Evolutionary conservation across 2,888 invertebrate genomes (phyloP).

Genomic region (Melieria omissa): DNA sequence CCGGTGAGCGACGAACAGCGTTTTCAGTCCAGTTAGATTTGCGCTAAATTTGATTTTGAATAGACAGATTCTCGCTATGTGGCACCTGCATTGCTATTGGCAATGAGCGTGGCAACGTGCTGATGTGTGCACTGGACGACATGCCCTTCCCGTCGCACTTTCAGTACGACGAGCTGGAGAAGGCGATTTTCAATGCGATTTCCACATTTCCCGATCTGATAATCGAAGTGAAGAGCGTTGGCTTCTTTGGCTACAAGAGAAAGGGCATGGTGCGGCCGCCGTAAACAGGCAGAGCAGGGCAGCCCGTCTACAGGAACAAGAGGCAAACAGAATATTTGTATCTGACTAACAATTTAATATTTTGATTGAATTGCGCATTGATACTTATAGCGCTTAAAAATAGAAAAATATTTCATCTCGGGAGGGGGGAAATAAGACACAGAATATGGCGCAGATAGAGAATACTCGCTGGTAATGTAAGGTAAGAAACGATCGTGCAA

Average conservation of each 20-base stretch:
- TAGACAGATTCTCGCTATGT: constrained; percentile 71
- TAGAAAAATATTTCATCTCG: background rate
- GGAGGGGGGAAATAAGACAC: background rate
- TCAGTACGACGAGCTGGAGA: constrained; percentile 73
- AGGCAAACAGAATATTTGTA: too few species aligned
- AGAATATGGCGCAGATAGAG: background rate
- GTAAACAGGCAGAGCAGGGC: background rate
- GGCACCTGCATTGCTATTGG: constrained; percentile 78
- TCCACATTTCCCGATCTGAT: constrained; percentile 74
- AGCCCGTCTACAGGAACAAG: too few species aligned
- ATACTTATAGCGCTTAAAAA: constrained; percentile 9
- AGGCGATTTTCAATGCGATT: constrained; percentile 74
- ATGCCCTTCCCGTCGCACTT: constrained; percentile 80
- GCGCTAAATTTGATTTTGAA: background rate
- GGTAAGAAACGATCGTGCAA: background rate
- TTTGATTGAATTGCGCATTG: background rate
- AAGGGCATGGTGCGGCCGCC: background rate
- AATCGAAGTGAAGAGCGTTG: constrained; percentile 72
- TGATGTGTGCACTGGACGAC: constrained; percentile 77
- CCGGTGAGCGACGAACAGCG: constrained; percentile 46
- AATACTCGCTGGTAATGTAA: background rate
- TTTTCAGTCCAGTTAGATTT: constrained; percentile 6
- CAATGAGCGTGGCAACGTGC: constrained; percentile 75
- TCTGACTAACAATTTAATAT: too few species aligned
- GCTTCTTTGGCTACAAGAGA: constrained; percentile 60